Base-by-base conservation (phyloP, 30 jellyfish, hydroid and myxozoan species). In the Turritopsis dohrnii region DNA sequence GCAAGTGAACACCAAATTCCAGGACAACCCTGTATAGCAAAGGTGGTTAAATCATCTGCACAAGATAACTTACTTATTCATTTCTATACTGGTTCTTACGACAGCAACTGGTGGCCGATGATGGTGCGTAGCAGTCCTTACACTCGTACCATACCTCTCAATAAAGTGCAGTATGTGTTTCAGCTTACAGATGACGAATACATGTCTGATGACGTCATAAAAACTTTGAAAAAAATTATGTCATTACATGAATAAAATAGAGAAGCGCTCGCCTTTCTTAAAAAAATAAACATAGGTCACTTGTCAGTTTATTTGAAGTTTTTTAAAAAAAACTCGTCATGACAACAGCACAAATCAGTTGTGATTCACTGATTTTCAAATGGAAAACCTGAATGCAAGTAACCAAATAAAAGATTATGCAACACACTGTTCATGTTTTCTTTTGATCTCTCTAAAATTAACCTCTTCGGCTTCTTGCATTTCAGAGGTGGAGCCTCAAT, bases 91-190 rank as follows among this genome's bases (percentile, higher is more conserved):
- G 97, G 97, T 8, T 71, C 89, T 71, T 84, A 72, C 53, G 96
- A 84, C 21, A 88, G 94, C 8, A 89, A 18, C 52, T 92, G 97
- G 97, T 74, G 96, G 73, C 97, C 96, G 22, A 92, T 92, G 97
- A 92, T 92, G 97, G 87, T 95, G 66, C 76, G 97, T 27, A 84
- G 94, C 69, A 92, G 97, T 71, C 96, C 97, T 8, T 92, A 92
- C 81, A 65, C 85, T 52, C 75, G 96, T 24, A 65, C 81, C 21
- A 87, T 87, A 16, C 85, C 95, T 4, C 21, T 72, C 8, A 52
- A 81, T 23, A 77, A 31, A 28, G 52, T 92, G 41, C 79, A 83
- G 26, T 71, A 31, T 80, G 82, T 71, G 30, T 87, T 92, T 65
- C 29, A 65, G 27, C 60, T 92, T 31, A 41, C 53, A 54, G 90